These are phyloP conservation scores for Characodon lateralis DNA, from an alignment of 2,797 vertebrate genomes.

Conservation along the genomic window DNA sequence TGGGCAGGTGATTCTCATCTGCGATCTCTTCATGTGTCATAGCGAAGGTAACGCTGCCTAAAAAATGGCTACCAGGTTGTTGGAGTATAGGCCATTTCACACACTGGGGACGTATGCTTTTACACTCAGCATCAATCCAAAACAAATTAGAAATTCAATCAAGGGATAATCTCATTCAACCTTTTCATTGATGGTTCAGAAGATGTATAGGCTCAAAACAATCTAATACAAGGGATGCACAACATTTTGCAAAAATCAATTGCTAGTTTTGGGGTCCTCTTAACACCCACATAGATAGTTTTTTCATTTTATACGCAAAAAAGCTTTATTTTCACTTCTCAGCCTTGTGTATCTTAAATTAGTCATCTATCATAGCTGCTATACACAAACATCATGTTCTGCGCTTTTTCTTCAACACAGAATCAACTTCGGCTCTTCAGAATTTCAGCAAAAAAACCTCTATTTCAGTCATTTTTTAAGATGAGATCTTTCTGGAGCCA, in stretches of 20 bases:
- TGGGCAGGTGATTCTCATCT: constrained; percentile 72
- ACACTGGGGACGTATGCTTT: constrained; percentile 54
- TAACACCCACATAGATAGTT: neutral
- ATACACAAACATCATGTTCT: constrained; percentile 17
- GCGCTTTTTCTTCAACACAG: constrained; percentile 22
- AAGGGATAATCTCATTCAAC: constrained; percentile 32
- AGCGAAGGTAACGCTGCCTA: constrained; percentile 35
- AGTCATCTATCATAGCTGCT: constrained; percentile 2
- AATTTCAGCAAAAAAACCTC: constrained; percentile 37
- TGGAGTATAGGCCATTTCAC: constrained; percentile 45
- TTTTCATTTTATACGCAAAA: constrained; percentile 1
- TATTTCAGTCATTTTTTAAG: constrained; percentile 25
- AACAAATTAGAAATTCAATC: constrained; percentile 60
- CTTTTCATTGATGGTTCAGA: constrained; percentile 19
- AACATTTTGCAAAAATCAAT: neutral
- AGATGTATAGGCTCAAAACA: constrained; percentile 17
- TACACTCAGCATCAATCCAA: constrained; percentile 54
- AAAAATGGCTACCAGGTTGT: constrained; percentile 47
- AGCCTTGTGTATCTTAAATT: constrained; percentile 14
- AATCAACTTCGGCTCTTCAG: constrained; percentile 27
- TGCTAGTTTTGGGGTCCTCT: neutral
- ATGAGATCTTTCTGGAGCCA: constrained; percentile 18
- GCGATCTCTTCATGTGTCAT: constrained; percentile 51
- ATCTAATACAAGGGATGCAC: neutral
- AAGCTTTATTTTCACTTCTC: constrained; percentile 14